A percentile compares a stretch with the other conserved stretches of the same genome.
Evolutionary conservation across 2,797 vertebrate genomes (phyloP).

Genomic region (Diplodus sargus): DNA sequence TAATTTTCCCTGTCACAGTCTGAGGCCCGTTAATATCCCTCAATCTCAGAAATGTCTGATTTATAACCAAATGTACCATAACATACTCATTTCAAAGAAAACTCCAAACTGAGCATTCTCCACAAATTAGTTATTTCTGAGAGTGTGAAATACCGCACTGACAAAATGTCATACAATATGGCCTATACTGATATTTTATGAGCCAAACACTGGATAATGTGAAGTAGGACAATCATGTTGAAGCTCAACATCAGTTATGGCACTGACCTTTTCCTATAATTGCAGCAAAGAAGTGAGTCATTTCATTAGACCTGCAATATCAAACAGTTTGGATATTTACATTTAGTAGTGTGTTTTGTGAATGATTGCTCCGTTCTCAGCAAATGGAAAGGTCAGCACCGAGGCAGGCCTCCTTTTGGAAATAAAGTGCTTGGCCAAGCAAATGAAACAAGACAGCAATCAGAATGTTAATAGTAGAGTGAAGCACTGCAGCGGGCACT

Average conservation of each 20-base stretch:
- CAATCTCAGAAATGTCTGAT: slow-evolving; percentile 73
- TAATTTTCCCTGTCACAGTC: slow-evolving; percentile 69
- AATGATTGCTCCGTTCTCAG: slow-evolving; percentile 71
- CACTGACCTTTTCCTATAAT: slow-evolving; percentile 80
- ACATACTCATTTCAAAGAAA: slow-evolving; percentile 69
- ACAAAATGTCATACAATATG: slow-evolving; percentile 62
- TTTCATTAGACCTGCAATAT: slow-evolving; percentile 77
- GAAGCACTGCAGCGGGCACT: slow-evolving; percentile 48
- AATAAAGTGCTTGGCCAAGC: slow-evolving; percentile 63
- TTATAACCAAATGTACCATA: slow-evolving; percentile 72
- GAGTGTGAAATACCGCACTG: neutral
- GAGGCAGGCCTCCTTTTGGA: slow-evolving; percentile 43
- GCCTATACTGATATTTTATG: slow-evolving; percentile 57
- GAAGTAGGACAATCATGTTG: slow-evolving; percentile 70
- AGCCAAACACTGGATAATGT: slow-evolving; percentile 61
- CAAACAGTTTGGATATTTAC: slow-evolving; percentile 78
- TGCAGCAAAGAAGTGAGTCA: slow-evolving; percentile 72
- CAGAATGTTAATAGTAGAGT: slow-evolving; percentile 67
- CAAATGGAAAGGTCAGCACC: slow-evolving; percentile 73
- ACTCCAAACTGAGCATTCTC: slow-evolving; percentile 55
- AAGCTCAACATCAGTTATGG: slow-evolving; percentile 76
- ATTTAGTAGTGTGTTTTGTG: slow-evolving; percentile 68
- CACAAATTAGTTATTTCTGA: slow-evolving; percentile 58
- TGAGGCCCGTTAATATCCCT: slow-evolving; percentile 67
- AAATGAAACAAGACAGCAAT: slow-evolving; percentile 73